Evolutionary conservation across 2,797 vertebrate genomes (phyloP).

Genomic region (Enteromius thamalakanensis): DNA sequence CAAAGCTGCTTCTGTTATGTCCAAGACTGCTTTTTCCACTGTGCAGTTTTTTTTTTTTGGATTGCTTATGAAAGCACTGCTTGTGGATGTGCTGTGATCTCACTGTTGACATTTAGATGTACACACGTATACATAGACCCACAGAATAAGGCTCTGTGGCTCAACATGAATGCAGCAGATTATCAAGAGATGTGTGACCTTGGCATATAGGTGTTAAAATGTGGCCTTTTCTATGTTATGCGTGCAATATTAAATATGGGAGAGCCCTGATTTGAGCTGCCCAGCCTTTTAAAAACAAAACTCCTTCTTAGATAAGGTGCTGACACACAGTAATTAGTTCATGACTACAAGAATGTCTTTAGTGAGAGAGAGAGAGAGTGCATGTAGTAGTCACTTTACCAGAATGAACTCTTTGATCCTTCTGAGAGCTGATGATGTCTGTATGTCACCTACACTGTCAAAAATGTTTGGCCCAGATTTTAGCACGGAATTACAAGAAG

Average conservation of each 20-base stretch:
- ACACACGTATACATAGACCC: conserved; percentile 50
- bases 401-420: conserved; percentile 47
- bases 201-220: conserved; percentile 25
- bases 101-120: conserved; percentile 74
- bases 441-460: neutral
- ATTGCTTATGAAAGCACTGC: conserved; percentile 74
- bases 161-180: conserved; percentile 72
- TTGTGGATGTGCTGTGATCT: conserved; percentile 72
- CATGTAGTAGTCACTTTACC: conserved; percentile 1
- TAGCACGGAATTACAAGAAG: neutral
- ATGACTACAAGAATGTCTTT: conserved; percentile 58
- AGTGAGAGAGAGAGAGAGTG: conserved; percentile 11
- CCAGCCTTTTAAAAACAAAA: conserved; percentile 73
- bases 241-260: conserved; percentile 67
- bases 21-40: conserved; percentile 73
- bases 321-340: conserved; percentile 73
- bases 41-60: conserved; percentile 44
- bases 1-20: conserved; percentile 65
- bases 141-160: conserved; percentile 73
- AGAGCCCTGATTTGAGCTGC: conserved; percentile 66
- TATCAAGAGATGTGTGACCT: conserved; percentile 60
- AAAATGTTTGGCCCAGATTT: neutral
- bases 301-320: conserved; percentile 70
- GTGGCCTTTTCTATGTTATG: conserved; percentile 10
- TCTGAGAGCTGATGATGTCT: conserved; percentile 61